Conservation (phyloP, 2,797 vertebrate species). For the Thunnus albacares region DNA sequence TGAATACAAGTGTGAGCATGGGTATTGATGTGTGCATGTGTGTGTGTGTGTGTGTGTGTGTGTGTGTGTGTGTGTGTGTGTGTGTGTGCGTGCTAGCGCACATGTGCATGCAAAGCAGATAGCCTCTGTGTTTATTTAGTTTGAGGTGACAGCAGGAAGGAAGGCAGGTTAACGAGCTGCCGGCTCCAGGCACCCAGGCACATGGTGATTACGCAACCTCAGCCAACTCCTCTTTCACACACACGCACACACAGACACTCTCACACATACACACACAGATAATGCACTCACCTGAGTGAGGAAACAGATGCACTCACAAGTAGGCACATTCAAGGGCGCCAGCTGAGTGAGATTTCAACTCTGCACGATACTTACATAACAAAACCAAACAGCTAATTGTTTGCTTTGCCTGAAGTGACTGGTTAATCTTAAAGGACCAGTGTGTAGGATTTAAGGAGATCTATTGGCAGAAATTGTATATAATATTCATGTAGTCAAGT, state of each 20-base stretch:
- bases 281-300: conserved; percentile 69
- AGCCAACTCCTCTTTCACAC: conserved; percentile 72
- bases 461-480: no score
- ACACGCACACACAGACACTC: conserved; percentile 25
- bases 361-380: conserved; percentile 17
- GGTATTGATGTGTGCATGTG: conserved; percentile 19
- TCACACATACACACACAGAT: conserved; percentile 39
- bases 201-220: conserved; percentile 82
- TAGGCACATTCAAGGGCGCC: conserved; percentile 38
- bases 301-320: conserved; percentile 51
- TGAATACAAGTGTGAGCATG: conserved; percentile 26
- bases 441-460: no score
- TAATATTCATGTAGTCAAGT: no score
- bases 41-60: conserved; percentile 24
- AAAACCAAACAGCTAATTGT: conserved; percentile 40
- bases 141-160: conserved; percentile 88
- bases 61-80: no score
- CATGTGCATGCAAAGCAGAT: conserved; percentile 69
- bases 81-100: conserved; percentile 28
- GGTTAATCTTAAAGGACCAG: conserved; percentile 20
- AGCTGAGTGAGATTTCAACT: conserved; percentile 45
- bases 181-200: conserved; percentile 79
- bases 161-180: conserved; percentile 86
- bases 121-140: conserved; percentile 84
- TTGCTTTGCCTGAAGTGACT: conserved; percentile 25